A percentile compares a stretch with the other conserved stretches of the same genome.
These are phyloP conservation scores for Nematostella vectensis DNA, from an alignment of 92 coral and sea anemone species.

Conservation along the genomic window DNA sequence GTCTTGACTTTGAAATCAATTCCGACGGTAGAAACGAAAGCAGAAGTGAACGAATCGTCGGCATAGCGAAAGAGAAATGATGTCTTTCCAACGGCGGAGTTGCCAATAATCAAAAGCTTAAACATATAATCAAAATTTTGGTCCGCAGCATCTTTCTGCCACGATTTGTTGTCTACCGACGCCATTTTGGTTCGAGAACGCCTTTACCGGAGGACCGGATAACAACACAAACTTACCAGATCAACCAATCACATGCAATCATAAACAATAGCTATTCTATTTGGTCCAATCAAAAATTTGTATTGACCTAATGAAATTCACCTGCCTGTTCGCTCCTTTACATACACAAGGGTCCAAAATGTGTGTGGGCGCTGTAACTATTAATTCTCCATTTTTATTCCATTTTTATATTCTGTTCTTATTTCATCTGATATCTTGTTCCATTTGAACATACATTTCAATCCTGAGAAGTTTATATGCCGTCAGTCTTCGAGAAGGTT, in stretches of 20 bases:
- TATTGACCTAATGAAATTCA: conserved; percentile 37
- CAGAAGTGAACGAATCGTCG: conserved; percentile 98
- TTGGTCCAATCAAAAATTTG: conserved; percentile 43
- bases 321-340: no score
- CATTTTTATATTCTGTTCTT: no score
- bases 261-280: conserved; percentile 31
- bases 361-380: no score
- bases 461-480: no score
- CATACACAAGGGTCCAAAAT: no score
- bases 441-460: no score
- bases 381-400: no score
- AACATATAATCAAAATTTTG: conserved; percentile 99
- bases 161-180: conserved; percentile 96
- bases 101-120: conserved; percentile 96
- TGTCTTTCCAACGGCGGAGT: conserved; percentile 98
- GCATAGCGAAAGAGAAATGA: conserved; percentile 98
- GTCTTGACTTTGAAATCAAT: conserved; percentile 99
- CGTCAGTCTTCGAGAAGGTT: no score
- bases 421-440: no score
- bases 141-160: conserved; percentile 99
- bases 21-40: conserved; percentile 97
- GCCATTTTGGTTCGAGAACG: conserved; percentile 88
- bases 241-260: conserved; percentile 45
- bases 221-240: conserved; percentile 25
- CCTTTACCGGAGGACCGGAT: conserved; percentile 63